Conservation (phyloP, 2,113 vertebrate species). For the Anhinga anhinga region DNA sequence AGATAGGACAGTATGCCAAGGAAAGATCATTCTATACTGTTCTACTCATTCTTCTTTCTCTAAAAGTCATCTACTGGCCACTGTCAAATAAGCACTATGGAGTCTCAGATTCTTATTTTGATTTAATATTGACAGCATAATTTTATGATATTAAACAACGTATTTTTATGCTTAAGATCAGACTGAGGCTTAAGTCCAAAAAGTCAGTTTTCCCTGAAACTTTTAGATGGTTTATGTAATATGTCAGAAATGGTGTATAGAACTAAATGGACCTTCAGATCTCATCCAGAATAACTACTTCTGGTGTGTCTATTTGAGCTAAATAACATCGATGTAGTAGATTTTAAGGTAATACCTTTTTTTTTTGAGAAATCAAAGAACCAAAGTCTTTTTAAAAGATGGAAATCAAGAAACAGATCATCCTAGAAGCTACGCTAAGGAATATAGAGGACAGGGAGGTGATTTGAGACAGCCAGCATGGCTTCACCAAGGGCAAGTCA, state of each 20-base stretch:
- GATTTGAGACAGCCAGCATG: not conserved
- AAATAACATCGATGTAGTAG: not conserved
- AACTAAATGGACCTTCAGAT: not conserved
- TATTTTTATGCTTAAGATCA: not conserved
- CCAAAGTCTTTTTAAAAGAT: not conserved
- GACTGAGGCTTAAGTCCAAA: not conserved
- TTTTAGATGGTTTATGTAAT: not conserved
- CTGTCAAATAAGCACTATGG: not conserved
- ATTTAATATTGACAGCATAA: not conserved
- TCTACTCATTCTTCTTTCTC: not conserved
- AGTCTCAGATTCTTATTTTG: not conserved
- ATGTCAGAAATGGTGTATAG: not conserved
- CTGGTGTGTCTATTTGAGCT: not conserved
- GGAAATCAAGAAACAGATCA: not conserved
- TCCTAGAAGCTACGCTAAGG: not conserved
- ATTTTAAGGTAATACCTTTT: not conserved
- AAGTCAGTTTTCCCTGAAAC: not conserved
- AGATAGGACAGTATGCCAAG: not conserved
- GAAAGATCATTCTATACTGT: not conserved
- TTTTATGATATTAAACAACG: not conserved
- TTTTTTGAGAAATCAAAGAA: not conserved
- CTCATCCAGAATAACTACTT: not conserved
- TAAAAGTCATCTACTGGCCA: not conserved
- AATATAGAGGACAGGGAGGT: not conserved
- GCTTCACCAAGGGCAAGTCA: not conserved